Conservation (phyloP, 2,113 vertebrate species). For the Eclectus roratus region DNA sequence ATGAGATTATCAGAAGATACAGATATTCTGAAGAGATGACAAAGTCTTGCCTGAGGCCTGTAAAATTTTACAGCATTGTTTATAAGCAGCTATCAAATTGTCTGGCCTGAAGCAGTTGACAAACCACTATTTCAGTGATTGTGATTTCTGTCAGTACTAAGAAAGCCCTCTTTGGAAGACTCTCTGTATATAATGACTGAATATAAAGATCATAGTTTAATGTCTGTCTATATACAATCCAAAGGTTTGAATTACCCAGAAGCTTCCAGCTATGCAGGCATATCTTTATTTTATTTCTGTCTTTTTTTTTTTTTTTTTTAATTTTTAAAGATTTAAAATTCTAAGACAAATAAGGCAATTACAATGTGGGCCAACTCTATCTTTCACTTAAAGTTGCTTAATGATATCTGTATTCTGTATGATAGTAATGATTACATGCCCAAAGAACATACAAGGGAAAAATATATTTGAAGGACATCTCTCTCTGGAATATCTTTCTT, state of each 20-base stretch:
- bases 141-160: background rate
- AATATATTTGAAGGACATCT: background rate
- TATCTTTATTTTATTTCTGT: fast-evolving
- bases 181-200: background rate
- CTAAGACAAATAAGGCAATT: background rate
- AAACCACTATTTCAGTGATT: background rate
- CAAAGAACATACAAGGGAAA: background rate
- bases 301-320: background rate
- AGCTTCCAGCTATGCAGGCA: background rate
- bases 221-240: background rate
- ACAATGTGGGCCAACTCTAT: fast-evolving
- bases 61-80: background rate
- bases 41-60: background rate
- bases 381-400: background rate
- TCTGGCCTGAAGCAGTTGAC: background rate
- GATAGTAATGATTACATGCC: background rate
- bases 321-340: background rate
- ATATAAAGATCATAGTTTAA: background rate
- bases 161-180: background rate
- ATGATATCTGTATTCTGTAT: background rate
- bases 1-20: background rate
- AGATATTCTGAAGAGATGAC: background rate
- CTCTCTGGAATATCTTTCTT: background rate
- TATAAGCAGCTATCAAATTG: background rate
- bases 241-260: background rate